Evolutionary conservation across 2,888 invertebrate genomes (phyloP).

Genomic region (Chrysomela aeneicollis): DNA sequence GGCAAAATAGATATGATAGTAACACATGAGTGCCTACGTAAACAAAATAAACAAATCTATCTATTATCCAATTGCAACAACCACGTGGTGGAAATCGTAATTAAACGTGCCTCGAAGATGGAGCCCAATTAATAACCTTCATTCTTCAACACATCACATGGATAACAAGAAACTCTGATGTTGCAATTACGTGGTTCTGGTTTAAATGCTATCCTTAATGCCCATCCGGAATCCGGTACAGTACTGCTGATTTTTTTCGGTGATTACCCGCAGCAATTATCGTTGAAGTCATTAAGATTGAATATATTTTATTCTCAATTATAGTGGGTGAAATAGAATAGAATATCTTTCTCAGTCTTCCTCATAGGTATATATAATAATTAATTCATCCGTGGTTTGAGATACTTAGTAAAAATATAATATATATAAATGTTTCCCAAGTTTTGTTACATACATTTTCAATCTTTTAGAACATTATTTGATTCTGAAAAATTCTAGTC

Average conservation of each 20-base stretch:
- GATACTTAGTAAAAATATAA: no score
- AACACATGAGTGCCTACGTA: neutral
- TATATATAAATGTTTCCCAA: no score
- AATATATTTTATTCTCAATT: no score
- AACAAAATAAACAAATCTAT: conserved; percentile 1
- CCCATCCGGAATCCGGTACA: neutral
- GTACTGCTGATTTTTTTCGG: neutral
- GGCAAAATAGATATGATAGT: neutral
- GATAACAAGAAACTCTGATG: neutral
- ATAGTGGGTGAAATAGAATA: no score
- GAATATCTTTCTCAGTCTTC: no score
- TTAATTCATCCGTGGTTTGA: no score
- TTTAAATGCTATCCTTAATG: neutral
- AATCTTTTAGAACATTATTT: no score
- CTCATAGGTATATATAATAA: no score
- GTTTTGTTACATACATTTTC: no score
- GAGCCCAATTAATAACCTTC: conserved; percentile 24
- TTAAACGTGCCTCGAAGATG: conserved; percentile 28
- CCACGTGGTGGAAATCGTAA: conserved; percentile 27
- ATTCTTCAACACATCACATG: neutral
- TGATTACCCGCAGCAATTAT: neutral
- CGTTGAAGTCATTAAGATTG: no score
- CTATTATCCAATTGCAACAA: conserved; percentile 25
- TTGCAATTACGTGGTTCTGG: neutral
- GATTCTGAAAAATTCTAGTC: no score